Conservation (phyloP, 1,140 invertebrate genomes). For the Cydia fagiglandana region DNA sequence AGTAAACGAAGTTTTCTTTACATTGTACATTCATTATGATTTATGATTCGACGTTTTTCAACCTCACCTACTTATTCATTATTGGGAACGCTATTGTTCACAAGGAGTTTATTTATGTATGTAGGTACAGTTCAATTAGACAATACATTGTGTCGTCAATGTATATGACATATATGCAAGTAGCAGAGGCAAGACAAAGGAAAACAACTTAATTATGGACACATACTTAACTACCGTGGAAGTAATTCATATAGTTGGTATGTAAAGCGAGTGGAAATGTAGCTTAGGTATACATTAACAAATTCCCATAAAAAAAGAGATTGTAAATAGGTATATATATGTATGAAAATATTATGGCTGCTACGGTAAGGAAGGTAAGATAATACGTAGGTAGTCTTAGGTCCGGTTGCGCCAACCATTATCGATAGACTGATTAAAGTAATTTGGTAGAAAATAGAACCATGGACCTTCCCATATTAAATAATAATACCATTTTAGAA, state of each 20-base stretch:
- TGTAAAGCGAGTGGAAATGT: background rate
- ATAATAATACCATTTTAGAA: no score
- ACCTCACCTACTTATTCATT: background rate
- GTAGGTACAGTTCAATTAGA: slow-evolving; percentile 7
- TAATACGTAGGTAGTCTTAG: no score
- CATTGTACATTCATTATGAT: background rate
- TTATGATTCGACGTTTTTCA: slow-evolving; percentile 1
- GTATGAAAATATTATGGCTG: no score
- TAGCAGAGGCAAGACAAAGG: background rate
- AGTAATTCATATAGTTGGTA: background rate
- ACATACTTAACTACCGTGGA: background rate
- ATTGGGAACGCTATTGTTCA: background rate
- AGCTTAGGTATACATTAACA: no score
- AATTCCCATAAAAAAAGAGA: no score
- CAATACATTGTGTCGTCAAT: slow-evolving; percentile 1
- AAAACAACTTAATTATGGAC: slow-evolving; percentile 11
- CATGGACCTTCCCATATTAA: no score
- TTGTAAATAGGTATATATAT: no score
- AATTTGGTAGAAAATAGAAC: no score
- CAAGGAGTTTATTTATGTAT: background rate
- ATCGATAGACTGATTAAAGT: no score
- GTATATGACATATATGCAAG: background rate
- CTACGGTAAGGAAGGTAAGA: no score
- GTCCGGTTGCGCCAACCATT: no score
- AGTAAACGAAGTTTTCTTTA: background rate